Base-by-base conservation (phyloP, 1,140 invertebrate species). In the Trachymyrmex septentrionalis region DNA sequence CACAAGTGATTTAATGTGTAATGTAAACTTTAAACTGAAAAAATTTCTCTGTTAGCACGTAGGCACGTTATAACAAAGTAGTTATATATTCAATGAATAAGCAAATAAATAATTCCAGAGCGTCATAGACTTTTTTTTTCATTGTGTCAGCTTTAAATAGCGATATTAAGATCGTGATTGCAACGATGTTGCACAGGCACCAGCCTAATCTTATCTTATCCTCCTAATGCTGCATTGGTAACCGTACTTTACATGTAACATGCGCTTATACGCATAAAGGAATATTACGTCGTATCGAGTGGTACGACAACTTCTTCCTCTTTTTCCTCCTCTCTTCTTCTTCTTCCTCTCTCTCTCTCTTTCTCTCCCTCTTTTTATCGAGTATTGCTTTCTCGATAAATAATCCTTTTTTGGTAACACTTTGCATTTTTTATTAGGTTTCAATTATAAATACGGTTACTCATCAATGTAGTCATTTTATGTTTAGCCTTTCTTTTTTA, bases 141-240 rank as follows among this genome's bases (percentile, higher is more conserved):
- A 27, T 53, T 67, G 59, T 50, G 80, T 69, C 53, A 48, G 24
- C 72, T 91, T 90, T 85, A 84, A 91, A 91, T 86, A 78, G 85
- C 69, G 55, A 90, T 73, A 50, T 50, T 72, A 50, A 67, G 27
- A 21, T 30, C 57, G 7, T 48, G 71, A 38, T 88, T 86, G 89
- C 89, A 90, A 50, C 24, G 78, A 77, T 63, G 85, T 90, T 92
- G 90, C 92, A 91, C 66, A 78, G 84, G 87, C 91, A 91, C 55
- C 80, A 12, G 76, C 81, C 86, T 92, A 93, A 93, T 94, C 93
- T 93, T 94, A 93, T 94, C 93, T 94, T 93, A 94, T 93, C 90
- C 92, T 88, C 90, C 84, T 92, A 93, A 92, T 92, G 76, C 90
- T 80, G 38, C 55, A 69, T 44, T 38, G 78, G 86, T 72, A 78